These are phyloP conservation scores for Phallusia fumigata DNA, from an alignment of 23 tunicate species.

Conservation along the genomic window DNA sequence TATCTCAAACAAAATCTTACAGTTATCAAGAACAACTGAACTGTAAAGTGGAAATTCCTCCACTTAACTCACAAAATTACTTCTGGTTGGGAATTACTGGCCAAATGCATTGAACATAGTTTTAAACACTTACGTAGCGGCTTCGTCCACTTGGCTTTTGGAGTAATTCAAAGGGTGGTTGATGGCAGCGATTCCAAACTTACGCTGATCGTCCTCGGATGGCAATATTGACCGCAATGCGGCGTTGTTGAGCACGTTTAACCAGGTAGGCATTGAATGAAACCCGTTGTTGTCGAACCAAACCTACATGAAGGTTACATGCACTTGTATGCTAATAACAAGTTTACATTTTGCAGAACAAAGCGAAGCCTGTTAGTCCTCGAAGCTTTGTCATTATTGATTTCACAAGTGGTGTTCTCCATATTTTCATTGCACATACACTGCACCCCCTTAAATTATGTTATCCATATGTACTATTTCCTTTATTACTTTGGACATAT, in stretches of 20 bases:
- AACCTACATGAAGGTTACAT: constrained; percentile 22
- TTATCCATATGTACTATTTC: too few species aligned
- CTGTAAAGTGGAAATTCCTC: too few species aligned
- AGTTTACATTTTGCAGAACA: background rate
- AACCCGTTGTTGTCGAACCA: constrained; percentile 96
- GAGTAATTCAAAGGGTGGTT: constrained; percentile 86
- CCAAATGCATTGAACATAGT: too few species aligned
- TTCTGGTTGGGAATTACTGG: too few species aligned
- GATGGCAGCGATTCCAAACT: constrained; percentile 62
- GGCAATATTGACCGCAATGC: constrained; percentile 58
- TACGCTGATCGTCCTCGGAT: constrained; percentile 28
- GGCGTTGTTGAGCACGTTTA: constrained; percentile 78
- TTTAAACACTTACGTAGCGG: constrained; percentile 87
- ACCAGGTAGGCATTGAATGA: constrained; percentile 82
- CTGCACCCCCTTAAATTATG: too few species aligned
- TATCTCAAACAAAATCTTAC: too few species aligned
- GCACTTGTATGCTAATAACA: background rate
- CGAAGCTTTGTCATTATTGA: too few species aligned
- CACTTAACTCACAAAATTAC: too few species aligned
- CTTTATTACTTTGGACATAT: too few species aligned
- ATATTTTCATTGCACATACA: too few species aligned
- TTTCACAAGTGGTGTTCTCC: too few species aligned
- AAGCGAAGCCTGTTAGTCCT: background rate
- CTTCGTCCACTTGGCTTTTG: constrained; percentile 52
- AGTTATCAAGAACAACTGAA: too few species aligned